Base-by-base conservation (phyloP, 2,113 vertebrate genomes). In the Phalacrocorax aristotelis region DNA sequence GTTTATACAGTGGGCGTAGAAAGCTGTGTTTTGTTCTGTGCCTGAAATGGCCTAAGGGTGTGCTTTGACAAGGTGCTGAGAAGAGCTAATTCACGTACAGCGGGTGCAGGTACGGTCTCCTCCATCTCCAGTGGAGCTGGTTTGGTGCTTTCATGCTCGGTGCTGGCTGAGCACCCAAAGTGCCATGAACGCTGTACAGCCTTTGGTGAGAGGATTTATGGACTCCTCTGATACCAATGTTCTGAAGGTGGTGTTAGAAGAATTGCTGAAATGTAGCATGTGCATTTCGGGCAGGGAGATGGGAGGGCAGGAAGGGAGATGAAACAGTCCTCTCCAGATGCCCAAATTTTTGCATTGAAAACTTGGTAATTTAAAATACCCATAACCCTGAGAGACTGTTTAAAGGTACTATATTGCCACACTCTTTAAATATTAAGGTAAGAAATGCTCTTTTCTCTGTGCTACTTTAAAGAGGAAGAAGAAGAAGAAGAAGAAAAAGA, bases 341-440 rank as follows among this genome's bases (percentile, higher is more conserved):
- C 52, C 76, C 62, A 85, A 54, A 89, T 70, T 82, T 95, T 83
- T 88, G 46, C 42, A 65, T 77, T 84, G 32, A 89, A 83, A 83
- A 70, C 44, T 32, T 80, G 44, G 8, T 87, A 76, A 90, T 96
- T 93, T 83, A 75, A 78, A 93, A 78, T 44, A 62, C 92, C 34
- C 46, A 7, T 42, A 86, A 66, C 32, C 30, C 38, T 7, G 32
- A 81, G 89, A 79, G 46, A 40, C 16, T 92, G 10, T 60, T 57
- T 92, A 82, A 84, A 83, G 55, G 27, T 49, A 42, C 72, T 78
- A 4, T 68, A 71, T 83, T 83, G 49, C n/a, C n/a, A 69, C 7
- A 10, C 21, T 95, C 8, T 93, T 92, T 49, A 91, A 91, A 75
- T 90, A 90, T 52, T 84, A 91, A 81, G 52, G 40, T 69, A 93